A percentile compares a stretch with the other conserved stretches of the same genome.
Evolutionary conservation across 2,888 invertebrate genomes (phyloP).

Genomic region (Thera obeliscata): DNA sequence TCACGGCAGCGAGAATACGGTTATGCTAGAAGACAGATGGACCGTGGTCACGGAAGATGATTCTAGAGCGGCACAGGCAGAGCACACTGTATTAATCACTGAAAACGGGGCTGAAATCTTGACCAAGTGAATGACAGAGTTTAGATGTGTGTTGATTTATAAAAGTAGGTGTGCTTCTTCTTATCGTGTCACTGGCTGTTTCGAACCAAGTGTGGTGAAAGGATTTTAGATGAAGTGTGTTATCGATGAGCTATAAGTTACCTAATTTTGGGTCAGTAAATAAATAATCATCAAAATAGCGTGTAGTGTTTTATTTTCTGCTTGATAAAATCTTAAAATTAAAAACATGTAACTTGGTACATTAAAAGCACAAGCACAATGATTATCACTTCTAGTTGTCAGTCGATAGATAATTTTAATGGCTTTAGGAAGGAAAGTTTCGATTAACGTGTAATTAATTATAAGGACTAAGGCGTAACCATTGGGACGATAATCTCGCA

Average conservation of each 20-base stretch:
- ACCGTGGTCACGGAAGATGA: constrained; percentile 93
- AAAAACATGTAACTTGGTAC: constrained; percentile 78
- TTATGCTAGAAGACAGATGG: constrained; percentile 95
- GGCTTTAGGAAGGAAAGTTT: constrained; percentile 75
- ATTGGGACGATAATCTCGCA: constrained; percentile 67
- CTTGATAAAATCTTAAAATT: constrained; percentile 69
- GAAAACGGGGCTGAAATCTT: constrained; percentile 90
- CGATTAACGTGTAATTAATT: constrained; percentile 55
- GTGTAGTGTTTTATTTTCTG: constrained; percentile 77
- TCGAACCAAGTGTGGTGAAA: too few species aligned
- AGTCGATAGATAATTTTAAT: constrained; percentile 76
- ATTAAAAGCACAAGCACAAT: constrained; percentile 83
- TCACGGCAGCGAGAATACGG: constrained; percentile 88
- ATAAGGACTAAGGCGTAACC: constrained; percentile 73
- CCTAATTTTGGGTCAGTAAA: constrained; percentile 4
- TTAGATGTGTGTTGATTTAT: not conserved
- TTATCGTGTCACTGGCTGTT: too few species aligned
- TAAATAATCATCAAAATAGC: constrained; percentile 56
- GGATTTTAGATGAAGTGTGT: not conserved
- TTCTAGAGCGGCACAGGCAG: constrained; percentile 94
- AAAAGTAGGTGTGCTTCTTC: not conserved
- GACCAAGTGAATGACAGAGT: constrained; percentile 77
- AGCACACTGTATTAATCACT: constrained; percentile 95
- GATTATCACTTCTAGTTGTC: constrained; percentile 77
- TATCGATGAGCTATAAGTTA: not conserved